These are phyloP conservation scores for Diploptera punctata DNA, from an alignment of 2,888 invertebrate species.

Conservation along the genomic window DNA sequence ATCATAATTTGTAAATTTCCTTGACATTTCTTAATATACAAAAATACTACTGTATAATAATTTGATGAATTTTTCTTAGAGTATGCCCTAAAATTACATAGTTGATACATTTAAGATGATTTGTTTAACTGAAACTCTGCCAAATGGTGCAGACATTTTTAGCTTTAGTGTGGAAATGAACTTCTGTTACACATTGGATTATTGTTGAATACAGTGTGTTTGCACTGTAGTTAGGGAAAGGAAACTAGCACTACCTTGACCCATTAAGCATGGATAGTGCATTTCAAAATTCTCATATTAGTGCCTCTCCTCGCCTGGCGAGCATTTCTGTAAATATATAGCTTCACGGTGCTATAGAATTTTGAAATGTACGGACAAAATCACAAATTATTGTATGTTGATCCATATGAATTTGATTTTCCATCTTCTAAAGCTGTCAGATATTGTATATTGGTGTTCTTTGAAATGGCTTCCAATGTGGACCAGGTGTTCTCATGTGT, in stretches of 20 bases:
- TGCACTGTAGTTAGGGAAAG: not conserved
- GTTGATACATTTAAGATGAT: no score
- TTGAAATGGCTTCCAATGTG: constrained; percentile 34
- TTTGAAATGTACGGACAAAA: constrained; percentile 12
- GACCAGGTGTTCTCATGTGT: constrained; percentile 33
- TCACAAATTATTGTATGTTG: constrained; percentile 16
- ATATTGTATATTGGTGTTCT: constrained; percentile 23
- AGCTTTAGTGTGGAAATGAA: no score
- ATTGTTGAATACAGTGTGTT: not conserved
- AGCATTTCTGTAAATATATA: no score
- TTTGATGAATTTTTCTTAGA: no score
- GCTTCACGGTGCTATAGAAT: not conserved
- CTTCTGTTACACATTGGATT: constrained; percentile 29
- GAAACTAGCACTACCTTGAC: constrained; percentile 11
- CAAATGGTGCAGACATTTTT: no score
- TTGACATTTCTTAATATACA: no score
- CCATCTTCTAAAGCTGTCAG: constrained; percentile 24
- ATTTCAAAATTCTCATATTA: constrained; percentile 15
- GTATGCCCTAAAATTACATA: no score
- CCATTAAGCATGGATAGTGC: constrained; percentile 13
- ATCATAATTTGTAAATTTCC: no score
- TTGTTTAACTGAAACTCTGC: no score
- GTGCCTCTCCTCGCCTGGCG: not conserved
- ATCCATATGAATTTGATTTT: constrained; percentile 1
- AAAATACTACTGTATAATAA: no score